Percentiles rank a stretch among this genome's conserved stretches.
Conservation (phyloP, 1,140 invertebrate species). For the Philopotamus ludificatus region DNA sequence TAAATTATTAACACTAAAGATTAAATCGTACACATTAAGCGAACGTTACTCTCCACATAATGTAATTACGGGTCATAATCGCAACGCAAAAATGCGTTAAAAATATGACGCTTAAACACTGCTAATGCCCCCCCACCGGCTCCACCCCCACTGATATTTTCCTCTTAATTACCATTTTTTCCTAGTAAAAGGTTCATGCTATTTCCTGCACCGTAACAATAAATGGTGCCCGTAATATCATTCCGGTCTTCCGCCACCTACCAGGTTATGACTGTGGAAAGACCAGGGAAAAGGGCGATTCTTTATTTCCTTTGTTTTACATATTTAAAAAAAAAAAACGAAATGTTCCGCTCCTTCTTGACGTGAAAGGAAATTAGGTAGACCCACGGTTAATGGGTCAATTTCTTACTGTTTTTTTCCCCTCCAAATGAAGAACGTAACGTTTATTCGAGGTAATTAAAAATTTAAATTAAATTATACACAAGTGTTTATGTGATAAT, state of each 20-base stretch:
- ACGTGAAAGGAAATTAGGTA: conserved; percentile 22
- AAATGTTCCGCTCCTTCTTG: conserved; percentile 13
- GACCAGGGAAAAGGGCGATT: conserved; percentile 3
- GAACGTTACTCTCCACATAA: neutral
- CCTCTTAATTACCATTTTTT: conserved; percentile 24
- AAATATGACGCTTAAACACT: neutral
- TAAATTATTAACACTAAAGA: no score
- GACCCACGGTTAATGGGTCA: conserved; percentile 23
- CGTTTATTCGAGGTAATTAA: no score
- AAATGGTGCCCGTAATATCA: conserved; percentile 24
- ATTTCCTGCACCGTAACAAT: conserved; percentile 20
- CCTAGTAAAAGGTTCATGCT: conserved; percentile 2
- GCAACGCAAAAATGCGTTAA: neutral
- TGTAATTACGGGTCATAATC: neutral
- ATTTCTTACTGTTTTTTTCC: conserved; percentile 22
- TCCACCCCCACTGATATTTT: conserved; percentile 11
- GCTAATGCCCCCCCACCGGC: neutral
- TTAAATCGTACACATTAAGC: neutral
- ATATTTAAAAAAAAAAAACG: conserved; percentile 13
- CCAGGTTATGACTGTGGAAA: conserved; percentile 11
- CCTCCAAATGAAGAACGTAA: no score
- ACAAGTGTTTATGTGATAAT: no score
- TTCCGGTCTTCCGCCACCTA: conserved; percentile 16
- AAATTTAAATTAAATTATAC: no score
- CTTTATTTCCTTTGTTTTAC: conserved; percentile 28